Conservation (phyloP, 2,113 vertebrate genomes). For the Crotophaga sulcirostris region DNA sequence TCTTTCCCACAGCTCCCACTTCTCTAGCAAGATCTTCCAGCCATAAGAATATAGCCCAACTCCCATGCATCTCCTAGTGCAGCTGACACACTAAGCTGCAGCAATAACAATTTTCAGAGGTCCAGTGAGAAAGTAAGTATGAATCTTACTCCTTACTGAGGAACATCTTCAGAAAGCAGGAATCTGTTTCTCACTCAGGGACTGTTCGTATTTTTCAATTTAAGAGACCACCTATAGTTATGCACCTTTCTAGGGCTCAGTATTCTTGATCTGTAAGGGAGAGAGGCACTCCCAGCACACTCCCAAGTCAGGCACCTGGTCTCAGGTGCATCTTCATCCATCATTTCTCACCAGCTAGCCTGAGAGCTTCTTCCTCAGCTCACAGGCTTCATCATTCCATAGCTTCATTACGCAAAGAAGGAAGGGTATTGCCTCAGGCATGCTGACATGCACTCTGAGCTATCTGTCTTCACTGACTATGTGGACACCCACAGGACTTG, state of each 20-base stretch:
- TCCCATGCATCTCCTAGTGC: neutral
- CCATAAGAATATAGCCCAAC: neutral
- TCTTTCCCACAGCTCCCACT: neutral
- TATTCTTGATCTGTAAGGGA: neutral
- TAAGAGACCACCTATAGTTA: neutral
- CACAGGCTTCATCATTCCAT: neutral
- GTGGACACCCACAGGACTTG: neutral
- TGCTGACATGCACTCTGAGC: neutral
- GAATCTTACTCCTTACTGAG: neutral
- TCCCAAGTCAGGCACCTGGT: neutral
- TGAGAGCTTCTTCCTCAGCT: neutral
- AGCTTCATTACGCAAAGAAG: neutral
- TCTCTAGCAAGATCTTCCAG: neutral
- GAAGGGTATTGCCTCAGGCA: neutral
- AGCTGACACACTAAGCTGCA: neutral
- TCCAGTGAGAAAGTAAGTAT: neutral
- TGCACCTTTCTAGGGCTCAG: neutral
- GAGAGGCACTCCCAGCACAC: neutral
- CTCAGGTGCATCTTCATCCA: neutral
- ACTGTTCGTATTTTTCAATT: neutral
- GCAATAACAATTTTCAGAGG: neutral
- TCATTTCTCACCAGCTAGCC: neutral
- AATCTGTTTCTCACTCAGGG: neutral
- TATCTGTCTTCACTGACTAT: neutral
- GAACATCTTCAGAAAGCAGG: neutral